Conservation (phyloP, 1,140 invertebrate genomes). For the Papilio aristodemus region DNA sequence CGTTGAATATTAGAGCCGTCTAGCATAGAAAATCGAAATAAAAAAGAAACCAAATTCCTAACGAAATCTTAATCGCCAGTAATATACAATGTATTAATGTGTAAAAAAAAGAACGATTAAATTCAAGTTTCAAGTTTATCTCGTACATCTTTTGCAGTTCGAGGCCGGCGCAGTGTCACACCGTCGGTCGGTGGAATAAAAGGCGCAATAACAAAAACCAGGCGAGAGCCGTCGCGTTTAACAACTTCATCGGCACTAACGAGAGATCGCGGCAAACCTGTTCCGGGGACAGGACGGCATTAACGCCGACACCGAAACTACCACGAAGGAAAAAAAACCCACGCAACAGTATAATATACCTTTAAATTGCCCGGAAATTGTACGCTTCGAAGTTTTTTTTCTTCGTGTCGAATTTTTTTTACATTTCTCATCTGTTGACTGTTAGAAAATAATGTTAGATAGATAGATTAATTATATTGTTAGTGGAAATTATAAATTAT, state of each 20-base stretch:
- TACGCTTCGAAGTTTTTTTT: conserved; percentile 1
- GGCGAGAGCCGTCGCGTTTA: conserved; percentile 53
- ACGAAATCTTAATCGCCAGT: background rate
- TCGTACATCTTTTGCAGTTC: conserved; percentile 3
- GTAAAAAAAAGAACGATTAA: background rate
- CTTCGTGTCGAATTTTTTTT: background rate
- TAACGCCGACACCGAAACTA: conserved; percentile 31
- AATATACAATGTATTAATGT: background rate
- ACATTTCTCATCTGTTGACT: background rate
- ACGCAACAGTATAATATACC: background rate
- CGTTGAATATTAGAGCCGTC: too few relatives aligned
- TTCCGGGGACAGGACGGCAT: conserved; percentile 36
- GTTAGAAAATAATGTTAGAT: too few relatives aligned
- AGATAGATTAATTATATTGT: too few relatives aligned
- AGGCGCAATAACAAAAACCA: conserved; percentile 54
- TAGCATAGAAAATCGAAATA: background rate
- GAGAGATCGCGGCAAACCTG: conserved; percentile 36
- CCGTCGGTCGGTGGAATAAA: conserved; percentile 44
- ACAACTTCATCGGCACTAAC: conserved; percentile 60
- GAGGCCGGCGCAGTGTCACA: background rate
- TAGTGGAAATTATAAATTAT: too few relatives aligned
- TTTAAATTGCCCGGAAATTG: conserved; percentile 21
- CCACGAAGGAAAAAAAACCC: conserved; percentile 11
- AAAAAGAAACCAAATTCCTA: background rate
- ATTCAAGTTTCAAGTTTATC: background rate